A percentile compares a stretch with the other conserved stretches of the same genome.
Evolutionary conservation across 1,140 invertebrate genomes (phyloP).

Genomic region (Physella acuta): DNA sequence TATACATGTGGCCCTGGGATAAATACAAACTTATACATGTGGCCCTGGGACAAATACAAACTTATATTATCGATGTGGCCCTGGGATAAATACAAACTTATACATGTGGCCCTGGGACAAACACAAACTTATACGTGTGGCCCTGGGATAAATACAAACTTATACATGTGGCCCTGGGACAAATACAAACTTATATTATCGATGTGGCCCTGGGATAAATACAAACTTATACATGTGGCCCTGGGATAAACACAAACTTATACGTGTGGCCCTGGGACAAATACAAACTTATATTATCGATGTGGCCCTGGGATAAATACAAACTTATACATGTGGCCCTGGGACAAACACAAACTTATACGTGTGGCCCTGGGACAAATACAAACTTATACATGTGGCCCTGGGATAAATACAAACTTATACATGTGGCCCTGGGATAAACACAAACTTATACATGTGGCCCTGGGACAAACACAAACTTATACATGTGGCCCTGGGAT

Average conservation of each 20-base stretch:
- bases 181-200: slow-evolving; percentile 92
- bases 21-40: slow-evolving; percentile 89
- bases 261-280: slow-evolving; percentile 81
- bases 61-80: slow-evolving; percentile 92
- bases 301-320: slow-evolving; percentile 73
- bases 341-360: too few relatives aligned
- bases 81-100: slow-evolving; percentile 60
- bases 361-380: slow-evolving; percentile 75
- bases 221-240: too few relatives aligned
- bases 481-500: slow-evolving; percentile 84
- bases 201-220: slow-evolving; percentile 75
- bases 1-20: too few relatives aligned
- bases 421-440: slow-evolving; percentile 81
- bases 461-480: too few relatives aligned
- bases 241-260: too few relatives aligned
- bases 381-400: too few relatives aligned
- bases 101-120: too few relatives aligned
- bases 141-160: slow-evolving; percentile 66
- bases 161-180: too few relatives aligned
- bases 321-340: too few relatives aligned
- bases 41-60: slow-evolving; percentile 69
- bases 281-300: slow-evolving; percentile 78
- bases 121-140: slow-evolving; percentile 90
- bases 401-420: too few relatives aligned
- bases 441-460: too few relatives aligned